Base-by-base conservation (phyloP, 2,888 invertebrate genomes). In the Doris montereyensis region DNA sequence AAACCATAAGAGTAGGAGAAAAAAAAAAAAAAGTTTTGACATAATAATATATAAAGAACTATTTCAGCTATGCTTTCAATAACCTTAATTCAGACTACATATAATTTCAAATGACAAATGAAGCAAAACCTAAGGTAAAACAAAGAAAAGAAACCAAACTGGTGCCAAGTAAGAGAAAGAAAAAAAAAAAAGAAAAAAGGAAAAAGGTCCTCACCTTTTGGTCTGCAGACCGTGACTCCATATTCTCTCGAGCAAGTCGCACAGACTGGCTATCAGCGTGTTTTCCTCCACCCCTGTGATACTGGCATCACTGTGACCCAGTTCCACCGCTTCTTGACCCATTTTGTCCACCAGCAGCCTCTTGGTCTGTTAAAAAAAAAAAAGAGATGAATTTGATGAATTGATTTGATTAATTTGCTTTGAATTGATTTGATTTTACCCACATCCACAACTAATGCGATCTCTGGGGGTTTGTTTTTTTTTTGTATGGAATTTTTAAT, bases 271-370 rank as follows among this genome's bases (percentile, higher is more conserved):
- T 65, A 99, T 98, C 86, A 99, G 93, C 0, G 99, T 99, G 90
- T 97, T 99, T 91, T 99, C 99, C 92, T 99, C 99, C 32, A 94
- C 93, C 88, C 93, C 93, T n/a, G 91, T 97, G 65, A 93, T 89
- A 73, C 91, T 92, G 21, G 91, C 96, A 65, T 95, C 95, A 34
- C 89, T 89, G 60, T 98, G 95, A 17, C 98, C 98, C 82, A 99
- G 92, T 72, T 97, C 97, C 0, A 97, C 95, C 10, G 98, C 99
- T 93, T 99, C 99, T 2, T 91, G 90, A 0, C 99, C 99, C 95
- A 99, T 96, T 93, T 99, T 99, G 89, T 98, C 98, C n/a, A 99
- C 94, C 52, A 99, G 93, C 97, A 99, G 98, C 84, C 98, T 94
- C 92, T 99, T 99, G 0, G 99, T 99, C 94, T 98, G 85, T n/a